phyloP scores from a whole-genome alignment of 2,888 invertebrate species.

The Zygothrica quintamaculata region DNA sequence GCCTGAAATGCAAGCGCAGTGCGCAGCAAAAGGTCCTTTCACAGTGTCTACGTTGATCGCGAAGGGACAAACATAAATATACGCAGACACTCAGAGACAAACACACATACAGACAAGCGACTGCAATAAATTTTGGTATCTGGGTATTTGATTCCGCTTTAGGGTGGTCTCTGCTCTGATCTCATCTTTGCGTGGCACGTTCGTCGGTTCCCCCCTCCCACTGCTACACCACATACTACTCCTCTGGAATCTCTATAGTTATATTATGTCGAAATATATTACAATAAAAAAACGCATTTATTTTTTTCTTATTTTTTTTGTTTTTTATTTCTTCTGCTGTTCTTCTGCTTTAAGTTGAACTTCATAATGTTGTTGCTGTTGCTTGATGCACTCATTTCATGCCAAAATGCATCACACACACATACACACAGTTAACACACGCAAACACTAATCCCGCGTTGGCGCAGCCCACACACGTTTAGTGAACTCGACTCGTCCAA shows the following conservation, averaged over 20 bases:
- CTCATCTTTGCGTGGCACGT: slow-evolving; percentile 65
- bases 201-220: slow-evolving; percentile 51
- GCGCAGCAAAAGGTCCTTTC: slow-evolving; percentile 59
- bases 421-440: too few relatives aligned
- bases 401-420: slow-evolving; percentile 61
- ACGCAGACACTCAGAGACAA: too few relatives aligned
- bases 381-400: slow-evolving; percentile 56
- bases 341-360: slow-evolving; percentile 1
- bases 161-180: slow-evolving; percentile 57
- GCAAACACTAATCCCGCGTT: slow-evolving; percentile 73
- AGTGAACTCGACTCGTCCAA: slow-evolving; percentile 30
- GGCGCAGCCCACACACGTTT: slow-evolving; percentile 81
- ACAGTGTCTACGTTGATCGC: slow-evolving; percentile 14
- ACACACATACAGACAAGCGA: too few relatives aligned
- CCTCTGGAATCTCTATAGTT: slow-evolving; percentile 9
- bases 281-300: slow-evolving; percentile 75
- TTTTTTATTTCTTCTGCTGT: slow-evolving; percentile 10
- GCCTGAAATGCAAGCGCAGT: slow-evolving; percentile 55
- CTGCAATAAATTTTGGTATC: too few relatives aligned
- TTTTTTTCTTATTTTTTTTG: slow-evolving; percentile 17
- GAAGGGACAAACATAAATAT: slow-evolving; percentile 56
- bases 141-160: slow-evolving; percentile 29
- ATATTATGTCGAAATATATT: slow-evolving; percentile 49
- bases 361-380: slow-evolving; percentile 18
- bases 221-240: too few relatives aligned